These are phyloP conservation scores for Quiscalus mexicanus DNA, from an alignment of 2,113 vertebrate genomes.

Conservation along the genomic window DNA sequence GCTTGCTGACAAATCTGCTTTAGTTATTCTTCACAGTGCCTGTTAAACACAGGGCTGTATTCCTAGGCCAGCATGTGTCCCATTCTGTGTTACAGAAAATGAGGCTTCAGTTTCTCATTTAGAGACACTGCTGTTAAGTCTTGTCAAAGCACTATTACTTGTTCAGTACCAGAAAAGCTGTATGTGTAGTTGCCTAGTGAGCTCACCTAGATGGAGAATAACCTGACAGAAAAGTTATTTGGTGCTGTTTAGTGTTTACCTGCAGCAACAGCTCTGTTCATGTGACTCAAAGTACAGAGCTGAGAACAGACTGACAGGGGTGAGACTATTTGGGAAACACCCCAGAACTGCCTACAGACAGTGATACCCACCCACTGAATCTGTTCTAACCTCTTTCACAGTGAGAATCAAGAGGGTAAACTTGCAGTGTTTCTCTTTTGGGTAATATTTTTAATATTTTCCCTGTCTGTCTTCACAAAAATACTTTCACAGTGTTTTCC, in stretches of 20 bases:
- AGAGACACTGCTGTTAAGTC: background rate
- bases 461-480: background rate
- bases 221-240: background rate
- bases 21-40: background rate
- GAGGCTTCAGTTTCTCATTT: background rate
- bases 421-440: background rate
- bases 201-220: background rate
- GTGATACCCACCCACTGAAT: background rate
- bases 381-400: background rate
- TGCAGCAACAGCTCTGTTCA: background rate
- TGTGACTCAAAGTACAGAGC: background rate
- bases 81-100: background rate
- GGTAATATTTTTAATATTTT: background rate
- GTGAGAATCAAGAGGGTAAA: background rate
- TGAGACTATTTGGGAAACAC: background rate
- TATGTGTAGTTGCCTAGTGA: background rate
- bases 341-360: background rate
- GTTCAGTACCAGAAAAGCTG: background rate
- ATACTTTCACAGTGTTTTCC: background rate
- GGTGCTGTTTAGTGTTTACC: background rate
- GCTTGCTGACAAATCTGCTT: constrained; percentile 1
- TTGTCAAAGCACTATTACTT: rapidly evolving
- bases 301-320: background rate
- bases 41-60: background rate
- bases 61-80: background rate